Conservation (phyloP, 2,888 invertebrate genomes). For the Clostera curtula region DNA sequence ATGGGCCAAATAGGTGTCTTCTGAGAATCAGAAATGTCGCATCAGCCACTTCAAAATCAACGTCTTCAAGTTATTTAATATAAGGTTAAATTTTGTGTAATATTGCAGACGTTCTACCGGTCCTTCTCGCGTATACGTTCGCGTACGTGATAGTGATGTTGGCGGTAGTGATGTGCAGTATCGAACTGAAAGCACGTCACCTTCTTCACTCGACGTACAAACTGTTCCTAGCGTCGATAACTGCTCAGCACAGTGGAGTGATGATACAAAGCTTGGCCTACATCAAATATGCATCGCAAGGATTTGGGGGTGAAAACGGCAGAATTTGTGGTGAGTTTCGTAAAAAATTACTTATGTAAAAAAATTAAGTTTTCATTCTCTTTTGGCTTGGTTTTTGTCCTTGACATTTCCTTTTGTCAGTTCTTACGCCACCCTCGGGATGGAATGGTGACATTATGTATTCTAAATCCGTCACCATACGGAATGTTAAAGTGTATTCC, state of each 20-base stretch:
- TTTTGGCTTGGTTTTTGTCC: too few species aligned
- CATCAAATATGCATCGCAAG: constrained; percentile 85
- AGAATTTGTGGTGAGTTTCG: constrained; percentile 60
- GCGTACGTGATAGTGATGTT: constrained; percentile 83
- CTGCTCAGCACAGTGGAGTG: constrained; percentile 82
- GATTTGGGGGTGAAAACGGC: constrained; percentile 72
- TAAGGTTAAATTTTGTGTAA: constrained; percentile 2
- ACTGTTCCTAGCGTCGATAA: constrained; percentile 83
- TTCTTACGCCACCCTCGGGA: too few species aligned
- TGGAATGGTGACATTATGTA: too few species aligned
- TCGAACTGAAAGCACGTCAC: constrained; percentile 85
- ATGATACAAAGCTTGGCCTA: constrained; percentile 81
- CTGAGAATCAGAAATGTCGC: too few species aligned
- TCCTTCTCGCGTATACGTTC: constrained; percentile 83
- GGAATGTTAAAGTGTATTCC: too few species aligned
- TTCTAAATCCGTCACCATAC: too few species aligned
- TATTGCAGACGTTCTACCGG: constrained; percentile 87
- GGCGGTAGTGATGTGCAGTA: constrained; percentile 82
- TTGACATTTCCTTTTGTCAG: too few species aligned
- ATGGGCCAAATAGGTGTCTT: too few species aligned
- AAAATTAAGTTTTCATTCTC: too few species aligned
- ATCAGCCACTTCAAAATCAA: too few species aligned
- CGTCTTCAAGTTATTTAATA: too few species aligned
- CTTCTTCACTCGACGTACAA: constrained; percentile 92
- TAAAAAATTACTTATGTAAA: too few species aligned